Percentiles rank a stretch among this genome's conserved stretches.
phyloP scores from a whole-genome alignment of 2,113 vertebrate species.

The Colius striatus region DNA sequence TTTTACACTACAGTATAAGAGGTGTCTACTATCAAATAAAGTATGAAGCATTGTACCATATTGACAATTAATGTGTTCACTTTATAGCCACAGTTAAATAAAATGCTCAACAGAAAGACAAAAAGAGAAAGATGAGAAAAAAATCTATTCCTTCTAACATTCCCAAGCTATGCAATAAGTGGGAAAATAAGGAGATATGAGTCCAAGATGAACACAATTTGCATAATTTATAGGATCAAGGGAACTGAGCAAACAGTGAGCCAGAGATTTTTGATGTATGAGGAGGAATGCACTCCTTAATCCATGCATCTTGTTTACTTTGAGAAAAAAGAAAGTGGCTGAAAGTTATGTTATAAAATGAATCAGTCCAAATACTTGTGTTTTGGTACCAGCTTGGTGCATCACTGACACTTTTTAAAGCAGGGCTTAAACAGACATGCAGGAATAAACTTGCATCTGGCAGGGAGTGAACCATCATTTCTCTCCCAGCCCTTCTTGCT shows the following conservation, averaged over 20 bases:
- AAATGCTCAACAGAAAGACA: neutral
- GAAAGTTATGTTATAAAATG: neutral
- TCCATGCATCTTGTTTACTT: neutral
- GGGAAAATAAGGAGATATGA: neutral
- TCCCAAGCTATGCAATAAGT: slow-evolving; percentile 1
- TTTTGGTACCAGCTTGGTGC: neutral
- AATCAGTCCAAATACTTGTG: neutral
- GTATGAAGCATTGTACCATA: accelerated
- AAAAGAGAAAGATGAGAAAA: neutral
- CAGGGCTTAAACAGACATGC: neutral
- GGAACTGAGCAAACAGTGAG: neutral
- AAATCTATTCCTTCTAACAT: neutral
- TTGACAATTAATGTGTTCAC: neutral
- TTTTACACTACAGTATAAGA: neutral
- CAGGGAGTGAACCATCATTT: neutral
- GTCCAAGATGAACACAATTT: neutral
- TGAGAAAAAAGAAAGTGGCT: neutral
- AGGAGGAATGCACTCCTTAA: neutral
- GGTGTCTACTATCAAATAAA: neutral
- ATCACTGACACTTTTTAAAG: neutral
- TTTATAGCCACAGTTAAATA: neutral
- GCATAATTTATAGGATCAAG: neutral
- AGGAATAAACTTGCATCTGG: neutral
- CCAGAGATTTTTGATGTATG: neutral
- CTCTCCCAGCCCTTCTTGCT: neutral